These are phyloP conservation scores for Odontophorus gujanensis DNA, from an alignment of 2,113 vertebrate genomes.

Conservation along the genomic window DNA sequence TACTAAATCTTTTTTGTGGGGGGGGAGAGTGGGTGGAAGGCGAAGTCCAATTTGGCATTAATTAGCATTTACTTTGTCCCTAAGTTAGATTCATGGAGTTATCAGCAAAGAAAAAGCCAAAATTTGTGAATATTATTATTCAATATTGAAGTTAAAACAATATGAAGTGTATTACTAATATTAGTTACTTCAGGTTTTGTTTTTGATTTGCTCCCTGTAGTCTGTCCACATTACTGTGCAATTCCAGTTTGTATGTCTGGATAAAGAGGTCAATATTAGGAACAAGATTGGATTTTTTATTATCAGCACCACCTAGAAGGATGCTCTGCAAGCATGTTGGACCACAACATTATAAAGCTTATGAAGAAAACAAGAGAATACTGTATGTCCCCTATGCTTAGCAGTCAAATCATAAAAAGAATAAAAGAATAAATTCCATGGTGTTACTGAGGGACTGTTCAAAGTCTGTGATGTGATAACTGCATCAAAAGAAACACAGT, in stretches of 20 bases:
- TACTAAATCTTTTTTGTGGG: neutral
- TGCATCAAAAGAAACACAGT: too few relatives aligned
- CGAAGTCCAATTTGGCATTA: neutral
- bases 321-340: neutral
- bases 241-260: neutral
- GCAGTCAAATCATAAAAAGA: neutral
- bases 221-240: neutral
- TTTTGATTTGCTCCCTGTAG: neutral
- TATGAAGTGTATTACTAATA: neutral
- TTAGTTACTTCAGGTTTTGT: neutral
- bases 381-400: rapidly evolving
- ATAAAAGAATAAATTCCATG: neutral
- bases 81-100: neutral
- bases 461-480: neutral
- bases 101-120: neutral
- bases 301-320: neutral
- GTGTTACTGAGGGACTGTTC: neutral
- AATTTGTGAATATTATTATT: neutral
- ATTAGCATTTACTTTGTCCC: neutral
- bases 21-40: rapidly evolving
- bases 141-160: neutral
- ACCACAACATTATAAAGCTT: neutral
- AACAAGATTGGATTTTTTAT: neutral
- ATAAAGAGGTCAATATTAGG: neutral
- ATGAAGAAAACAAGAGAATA: neutral